Evolutionary conservation across 2,888 invertebrate genomes (phyloP).

Genomic region (Stenotaenia linearis): DNA sequence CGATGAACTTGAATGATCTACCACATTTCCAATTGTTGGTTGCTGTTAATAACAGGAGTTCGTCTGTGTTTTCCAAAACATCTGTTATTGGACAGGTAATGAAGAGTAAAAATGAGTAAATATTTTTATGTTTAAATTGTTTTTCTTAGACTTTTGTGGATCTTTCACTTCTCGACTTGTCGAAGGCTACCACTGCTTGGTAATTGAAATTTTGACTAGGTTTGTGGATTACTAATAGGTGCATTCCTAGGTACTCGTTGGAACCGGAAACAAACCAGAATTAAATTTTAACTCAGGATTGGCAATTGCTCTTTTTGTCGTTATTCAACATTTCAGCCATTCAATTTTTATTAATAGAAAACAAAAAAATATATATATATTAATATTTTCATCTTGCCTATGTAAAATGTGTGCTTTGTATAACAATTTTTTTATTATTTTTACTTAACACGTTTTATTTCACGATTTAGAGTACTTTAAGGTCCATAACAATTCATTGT

Average conservation of each 20-base stretch:
- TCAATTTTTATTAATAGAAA: no score
- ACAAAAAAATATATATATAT: no score
- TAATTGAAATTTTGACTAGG: no score
- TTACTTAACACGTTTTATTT: no score
- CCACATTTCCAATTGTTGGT: slow-evolving; percentile 71
- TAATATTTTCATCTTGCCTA: no score
- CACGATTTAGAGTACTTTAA: no score
- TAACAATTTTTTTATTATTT: no score
- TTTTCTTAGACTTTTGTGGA: not conserved
- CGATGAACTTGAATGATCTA: slow-evolving; percentile 73
- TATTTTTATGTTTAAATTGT: not conserved
- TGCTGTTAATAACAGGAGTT: slow-evolving; percentile 78
- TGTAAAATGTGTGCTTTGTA: no score
- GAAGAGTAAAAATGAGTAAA: slow-evolving; percentile 38
- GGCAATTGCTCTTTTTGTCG: no score
- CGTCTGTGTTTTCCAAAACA: slow-evolving; percentile 60
- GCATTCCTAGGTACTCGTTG: not conserved
- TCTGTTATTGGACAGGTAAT: slow-evolving; percentile 80
- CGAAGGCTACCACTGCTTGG: not conserved
- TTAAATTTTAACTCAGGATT: not conserved
- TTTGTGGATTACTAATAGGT: not conserved
- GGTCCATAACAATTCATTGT: no score
- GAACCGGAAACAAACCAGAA: not conserved
- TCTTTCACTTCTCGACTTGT: not conserved
- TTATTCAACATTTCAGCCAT: no score